Conservation (phyloP, 2,113 vertebrate species). For the Corydoras maculifer region DNA sequence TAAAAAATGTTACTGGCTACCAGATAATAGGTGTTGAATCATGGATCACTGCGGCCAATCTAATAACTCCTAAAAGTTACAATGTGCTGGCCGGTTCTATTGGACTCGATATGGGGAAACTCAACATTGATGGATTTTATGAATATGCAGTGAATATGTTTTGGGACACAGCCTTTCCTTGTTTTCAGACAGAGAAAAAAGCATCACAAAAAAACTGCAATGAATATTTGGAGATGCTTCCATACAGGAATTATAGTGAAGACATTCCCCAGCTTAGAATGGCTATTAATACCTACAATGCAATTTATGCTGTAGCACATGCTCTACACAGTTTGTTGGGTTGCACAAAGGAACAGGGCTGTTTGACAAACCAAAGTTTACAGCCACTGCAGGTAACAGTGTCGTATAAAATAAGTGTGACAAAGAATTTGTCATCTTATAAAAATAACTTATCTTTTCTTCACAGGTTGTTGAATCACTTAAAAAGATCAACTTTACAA, state of each 20-base stretch:
- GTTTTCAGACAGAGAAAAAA: neutral
- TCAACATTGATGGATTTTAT: slow-evolving; percentile 52
- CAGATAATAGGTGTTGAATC: slow-evolving; percentile 65
- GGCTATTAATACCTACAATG: slow-evolving; percentile 61
- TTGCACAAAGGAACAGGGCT: slow-evolving; percentile 45
- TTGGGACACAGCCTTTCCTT: slow-evolving; percentile 52
- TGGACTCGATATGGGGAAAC: slow-evolving; percentile 58
- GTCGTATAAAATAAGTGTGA: neutral
- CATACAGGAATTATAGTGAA: slow-evolving; percentile 46
- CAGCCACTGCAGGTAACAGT: slow-evolving; percentile 56
- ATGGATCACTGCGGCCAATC: slow-evolving; percentile 62
- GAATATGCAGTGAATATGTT: slow-evolving; percentile 55
- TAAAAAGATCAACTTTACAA: slow-evolving; percentile 57
- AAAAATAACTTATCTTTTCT: neutral
- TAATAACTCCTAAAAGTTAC: slow-evolving; percentile 55
- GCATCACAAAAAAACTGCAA: slow-evolving; percentile 29
- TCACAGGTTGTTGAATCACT: slow-evolving; percentile 44
- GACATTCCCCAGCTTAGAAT: slow-evolving; percentile 58
- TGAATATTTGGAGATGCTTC: slow-evolving; percentile 45
- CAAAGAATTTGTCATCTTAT: neutral
- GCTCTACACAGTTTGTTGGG: slow-evolving; percentile 56
- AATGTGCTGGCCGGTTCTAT: slow-evolving; percentile 57
- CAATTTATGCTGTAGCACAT: slow-evolving; percentile 60
- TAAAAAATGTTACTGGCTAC: slow-evolving; percentile 58
- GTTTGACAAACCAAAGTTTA: slow-evolving; percentile 44